Evolutionary conservation across 1,140 invertebrate species (phyloP).

Genomic region (Scaptodrosophila lebanonensis): DNA sequence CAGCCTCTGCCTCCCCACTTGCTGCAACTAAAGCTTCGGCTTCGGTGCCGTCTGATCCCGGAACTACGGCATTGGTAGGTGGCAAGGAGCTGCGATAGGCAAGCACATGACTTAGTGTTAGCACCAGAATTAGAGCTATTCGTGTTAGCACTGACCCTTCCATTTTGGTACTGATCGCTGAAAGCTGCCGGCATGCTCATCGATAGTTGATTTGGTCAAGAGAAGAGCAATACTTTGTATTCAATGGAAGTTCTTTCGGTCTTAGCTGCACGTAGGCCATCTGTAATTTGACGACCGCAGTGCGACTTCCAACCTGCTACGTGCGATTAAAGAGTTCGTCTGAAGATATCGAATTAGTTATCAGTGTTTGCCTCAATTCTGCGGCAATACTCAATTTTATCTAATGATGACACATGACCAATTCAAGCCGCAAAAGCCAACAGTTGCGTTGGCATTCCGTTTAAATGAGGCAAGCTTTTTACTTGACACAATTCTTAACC

Average conservation of each 20-base stretch:
- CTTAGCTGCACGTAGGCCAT: constrained; percentile 5
- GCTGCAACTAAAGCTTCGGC: too few relatives aligned
- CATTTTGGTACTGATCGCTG: constrained; percentile 58
- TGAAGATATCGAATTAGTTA: constrained; percentile 56
- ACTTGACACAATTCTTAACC: too few relatives aligned
- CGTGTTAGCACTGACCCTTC: constrained; percentile 31
- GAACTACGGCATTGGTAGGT: too few relatives aligned
- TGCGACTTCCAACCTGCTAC: constrained; percentile 20
- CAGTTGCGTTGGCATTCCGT: too few relatives aligned
- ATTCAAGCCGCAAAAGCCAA: too few relatives aligned
- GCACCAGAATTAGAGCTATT: constrained; percentile 14
- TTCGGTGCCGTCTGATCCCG: too few relatives aligned
- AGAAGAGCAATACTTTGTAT: constrained; percentile 24
- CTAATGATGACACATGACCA: constrained; percentile 51
- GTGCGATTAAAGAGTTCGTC: constrained; percentile 60
- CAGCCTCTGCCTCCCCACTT: too few relatives aligned
- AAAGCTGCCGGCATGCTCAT: constrained; percentile 16
- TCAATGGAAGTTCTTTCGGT: constrained; percentile 41
- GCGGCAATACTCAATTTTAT: constrained; percentile 13
- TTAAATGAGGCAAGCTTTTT: too few relatives aligned
- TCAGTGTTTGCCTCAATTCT: constrained; percentile 22
- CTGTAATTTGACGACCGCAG: constrained; percentile 30
- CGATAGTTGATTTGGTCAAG: constrained; percentile 28
- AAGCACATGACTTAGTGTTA: constrained; percentile 19
- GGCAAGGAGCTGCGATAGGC: background rate